These are phyloP conservation scores for Microcaecilia unicolor DNA, from an alignment of 2,797 vertebrate genomes.

Conservation along the genomic window DNA sequence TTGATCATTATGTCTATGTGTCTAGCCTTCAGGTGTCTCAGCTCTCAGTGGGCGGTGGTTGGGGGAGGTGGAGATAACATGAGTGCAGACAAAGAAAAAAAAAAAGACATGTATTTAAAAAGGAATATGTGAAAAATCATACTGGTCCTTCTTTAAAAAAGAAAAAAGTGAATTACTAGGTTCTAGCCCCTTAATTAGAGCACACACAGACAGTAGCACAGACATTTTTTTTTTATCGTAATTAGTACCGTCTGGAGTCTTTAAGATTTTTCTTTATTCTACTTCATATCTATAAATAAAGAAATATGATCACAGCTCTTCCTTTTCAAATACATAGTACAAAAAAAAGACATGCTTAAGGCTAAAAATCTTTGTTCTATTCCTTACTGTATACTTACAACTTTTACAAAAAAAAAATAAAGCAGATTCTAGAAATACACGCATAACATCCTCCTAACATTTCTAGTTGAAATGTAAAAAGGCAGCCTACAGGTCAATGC, in stretches of 20 bases:
- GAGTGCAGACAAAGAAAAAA: constrained; percentile 83
- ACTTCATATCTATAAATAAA: constrained; percentile 29
- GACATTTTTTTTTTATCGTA: constrained; percentile 81
- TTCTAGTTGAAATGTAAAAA: constrained; percentile 6
- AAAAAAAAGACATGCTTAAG: no score
- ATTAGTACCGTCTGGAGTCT: constrained; percentile 88
- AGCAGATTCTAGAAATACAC: constrained; percentile 11
- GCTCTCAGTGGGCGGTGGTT: constrained; percentile 65
- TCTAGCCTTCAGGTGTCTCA: constrained; percentile 92
- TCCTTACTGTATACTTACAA: constrained; percentile 49
- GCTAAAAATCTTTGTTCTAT: no score
- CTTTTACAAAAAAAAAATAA: constrained; percentile 34
- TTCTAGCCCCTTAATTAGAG: constrained; percentile 44
- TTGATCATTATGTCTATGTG: constrained; percentile 93
- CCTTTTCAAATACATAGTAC: no score
- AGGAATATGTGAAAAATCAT: constrained; percentile 9
- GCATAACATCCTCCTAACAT: not conserved
- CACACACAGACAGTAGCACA: constrained; percentile 57
- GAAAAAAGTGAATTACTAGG: constrained; percentile 31
- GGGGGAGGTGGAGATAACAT: constrained; percentile 71
- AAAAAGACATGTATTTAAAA: constrained; percentile 48
- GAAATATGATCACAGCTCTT: constrained; percentile 24
- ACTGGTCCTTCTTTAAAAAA: constrained; percentile 20
- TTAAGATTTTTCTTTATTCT: constrained; percentile 66
- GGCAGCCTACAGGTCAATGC: constrained; percentile 6